Conservation (phyloP, 2,113 vertebrate genomes). For the Arizona elegans region DNA sequence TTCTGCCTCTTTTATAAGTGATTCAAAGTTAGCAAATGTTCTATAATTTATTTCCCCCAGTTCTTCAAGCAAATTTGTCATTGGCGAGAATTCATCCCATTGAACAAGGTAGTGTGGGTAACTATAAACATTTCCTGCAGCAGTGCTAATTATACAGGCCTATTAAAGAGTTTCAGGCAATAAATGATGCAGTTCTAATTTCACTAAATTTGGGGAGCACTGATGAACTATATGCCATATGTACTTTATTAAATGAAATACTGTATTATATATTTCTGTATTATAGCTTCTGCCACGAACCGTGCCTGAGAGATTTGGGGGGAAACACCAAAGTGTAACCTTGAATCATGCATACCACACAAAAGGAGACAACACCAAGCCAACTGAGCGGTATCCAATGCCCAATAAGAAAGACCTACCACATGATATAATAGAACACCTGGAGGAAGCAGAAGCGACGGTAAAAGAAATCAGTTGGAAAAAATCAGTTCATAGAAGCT, state of each 20-base stretch:
- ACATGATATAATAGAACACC: conserved; percentile 79
- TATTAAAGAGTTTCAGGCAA: background rate
- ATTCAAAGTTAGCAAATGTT: background rate
- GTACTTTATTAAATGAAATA: background rate
- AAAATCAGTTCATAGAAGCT: background rate
- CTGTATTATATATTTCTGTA: background rate
- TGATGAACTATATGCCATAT: background rate
- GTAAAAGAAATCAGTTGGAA: conserved; percentile 48
- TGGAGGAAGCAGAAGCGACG: conserved; percentile 83
- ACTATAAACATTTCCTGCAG: background rate
- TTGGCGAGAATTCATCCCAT: background rate
- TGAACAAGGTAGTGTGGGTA: background rate
- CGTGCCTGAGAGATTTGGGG: background rate
- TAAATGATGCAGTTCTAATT: background rate
- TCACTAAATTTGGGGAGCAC: background rate
- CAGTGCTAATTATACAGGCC: background rate
- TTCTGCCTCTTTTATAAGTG: background rate
- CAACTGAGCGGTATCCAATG: conserved; percentile 73
- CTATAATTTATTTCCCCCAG: background rate
- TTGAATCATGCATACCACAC: conserved; percentile 19
- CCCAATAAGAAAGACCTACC: conserved; percentile 81
- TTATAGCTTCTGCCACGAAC: conserved; percentile 27
- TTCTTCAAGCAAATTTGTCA: background rate
- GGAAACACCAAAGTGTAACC: background rate
- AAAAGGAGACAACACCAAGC: conserved; percentile 38